Conservation (phyloP, 2,888 invertebrate species). For the Drosophila pseudotakahashii region DNA sequence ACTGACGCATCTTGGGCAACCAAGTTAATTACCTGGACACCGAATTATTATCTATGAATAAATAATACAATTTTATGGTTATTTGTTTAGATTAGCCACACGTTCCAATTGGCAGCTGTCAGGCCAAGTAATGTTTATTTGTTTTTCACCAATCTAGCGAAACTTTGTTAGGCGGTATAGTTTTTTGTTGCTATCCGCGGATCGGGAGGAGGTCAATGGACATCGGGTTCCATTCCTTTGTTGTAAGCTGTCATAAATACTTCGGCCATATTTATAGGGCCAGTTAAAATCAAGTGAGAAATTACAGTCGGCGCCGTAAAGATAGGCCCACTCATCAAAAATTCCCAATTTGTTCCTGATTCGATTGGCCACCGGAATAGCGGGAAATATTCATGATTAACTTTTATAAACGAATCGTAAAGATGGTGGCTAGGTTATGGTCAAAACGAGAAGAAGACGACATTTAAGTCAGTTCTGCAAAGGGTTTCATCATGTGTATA, state of each 20-base stretch:
- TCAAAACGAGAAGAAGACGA: slow-evolving; percentile 26
- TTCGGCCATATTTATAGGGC: slow-evolving; percentile 42
- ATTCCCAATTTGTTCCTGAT: slow-evolving; percentile 3
- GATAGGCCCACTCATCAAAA: slow-evolving; percentile 37
- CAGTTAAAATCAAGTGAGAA: slow-evolving; percentile 51
- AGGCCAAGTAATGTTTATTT: slow-evolving; percentile 29
- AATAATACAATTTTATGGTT: slow-evolving; percentile 45
- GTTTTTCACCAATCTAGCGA: slow-evolving; percentile 9
- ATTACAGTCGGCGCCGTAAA: slow-evolving; percentile 46
- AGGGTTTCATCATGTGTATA: slow-evolving; percentile 45
- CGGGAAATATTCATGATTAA: slow-evolving; percentile 28
- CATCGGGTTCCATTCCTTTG: slow-evolving; percentile 29
- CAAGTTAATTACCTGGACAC: slow-evolving; percentile 29
- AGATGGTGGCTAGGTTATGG: slow-evolving; percentile 62
- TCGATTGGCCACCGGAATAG: slow-evolving; percentile 4
- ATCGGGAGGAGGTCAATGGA: slow-evolving; percentile 52
- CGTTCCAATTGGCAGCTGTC: slow-evolving; percentile 28
- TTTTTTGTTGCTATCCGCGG: slow-evolving; percentile 15
- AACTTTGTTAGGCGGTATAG: slow-evolving; percentile 11
- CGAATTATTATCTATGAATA: slow-evolving; percentile 37
- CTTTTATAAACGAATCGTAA: slow-evolving; percentile 2
- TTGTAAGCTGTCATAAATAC: slow-evolving; percentile 57
- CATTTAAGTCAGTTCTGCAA: slow-evolving; percentile 6
- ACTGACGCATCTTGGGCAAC: slow-evolving; percentile 17
- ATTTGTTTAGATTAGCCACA: slow-evolving; percentile 46